These are phyloP conservation scores for Acrocera orbiculus DNA, from an alignment of 2,888 invertebrate genomes.

Conservation along the genomic window DNA sequence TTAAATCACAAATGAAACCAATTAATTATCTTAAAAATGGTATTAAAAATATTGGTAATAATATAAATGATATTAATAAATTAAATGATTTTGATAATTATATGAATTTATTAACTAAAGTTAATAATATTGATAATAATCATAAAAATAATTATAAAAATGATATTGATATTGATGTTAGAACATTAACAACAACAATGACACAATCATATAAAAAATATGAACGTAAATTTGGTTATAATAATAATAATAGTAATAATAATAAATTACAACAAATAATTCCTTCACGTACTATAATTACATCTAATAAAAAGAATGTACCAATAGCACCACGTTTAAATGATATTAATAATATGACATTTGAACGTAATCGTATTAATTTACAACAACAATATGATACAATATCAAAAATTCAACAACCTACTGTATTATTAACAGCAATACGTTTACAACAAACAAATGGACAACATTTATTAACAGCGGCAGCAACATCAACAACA, in stretches of 20 bases:
- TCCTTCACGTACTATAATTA: too few species aligned
- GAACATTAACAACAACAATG: slow-evolving; percentile 15
- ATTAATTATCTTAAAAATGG: slow-evolving; percentile 38
- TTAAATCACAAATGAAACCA: slow-evolving; percentile 67
- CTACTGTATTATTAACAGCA: slow-evolving; percentile 39
- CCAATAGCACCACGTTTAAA: slow-evolving; percentile 30
- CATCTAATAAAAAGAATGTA: slow-evolving; percentile 31
- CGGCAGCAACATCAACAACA: slow-evolving; percentile 21
- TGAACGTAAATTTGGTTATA: slow-evolving; percentile 29
- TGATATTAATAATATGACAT: slow-evolving; percentile 19
- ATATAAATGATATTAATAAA: slow-evolving; percentile 3
- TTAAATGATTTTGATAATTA: slow-evolving; percentile 28
- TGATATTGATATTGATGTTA: slow-evolving; percentile 6
- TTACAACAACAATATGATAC: slow-evolving; percentile 4
- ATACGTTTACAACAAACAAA: slow-evolving; percentile 34
- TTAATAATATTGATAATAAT: slow-evolving; percentile 20
- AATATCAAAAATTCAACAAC: slow-evolving; percentile 22
- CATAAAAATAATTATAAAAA: background rate
- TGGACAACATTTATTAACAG: slow-evolving; percentile 16
- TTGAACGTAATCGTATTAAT: slow-evolving; percentile 2
- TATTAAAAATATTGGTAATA: slow-evolving; percentile 2
- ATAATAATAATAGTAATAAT: too few species aligned
- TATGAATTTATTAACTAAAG: slow-evolving; percentile 24
- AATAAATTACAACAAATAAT: too few species aligned
- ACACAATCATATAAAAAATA: slow-evolving; percentile 30